Base-by-base conservation (phyloP, 2,797 vertebrate genomes). In the Oreochromis mossambicus region DNA sequence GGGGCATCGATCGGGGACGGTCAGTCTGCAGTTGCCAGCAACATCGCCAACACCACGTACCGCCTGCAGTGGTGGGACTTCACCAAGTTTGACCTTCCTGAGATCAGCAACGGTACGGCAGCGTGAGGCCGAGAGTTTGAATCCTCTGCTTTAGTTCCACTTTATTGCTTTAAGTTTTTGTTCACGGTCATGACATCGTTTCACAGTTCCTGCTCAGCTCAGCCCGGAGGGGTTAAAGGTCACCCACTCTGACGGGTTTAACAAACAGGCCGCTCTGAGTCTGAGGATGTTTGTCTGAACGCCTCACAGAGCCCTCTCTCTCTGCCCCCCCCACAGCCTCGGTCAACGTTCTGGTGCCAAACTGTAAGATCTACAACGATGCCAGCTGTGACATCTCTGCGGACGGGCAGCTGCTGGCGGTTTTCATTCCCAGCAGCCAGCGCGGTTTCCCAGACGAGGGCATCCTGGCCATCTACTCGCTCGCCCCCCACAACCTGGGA, bases 1-100 rank as follows among this genome's bases (percentile, higher is more conserved):
- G 99, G 99, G 66, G 98, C 99, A 3, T 98, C 99, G 4, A 99
- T 99, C 70, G 98, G 98, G 36, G 99, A 99, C 52, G 98, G 98
- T 21, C 99, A 99, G 95, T 99, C 99, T 50, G 99, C 98, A 0
- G 99, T 99, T 50, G 99, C 99, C 93, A 99, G 98, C 95, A 99
- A 99, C 95, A 99, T 99, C 85, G 98, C 99, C 83, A 99, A 99
- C 95, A 99, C 98, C 63, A 99, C 99, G 15, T 99, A 99, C 92
- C 96, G 98, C 3, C 97, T 99, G 84, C 99, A 99, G 95, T 99
- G 99, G 99, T 99, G 99, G 99, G 98, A 99, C 95, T 99, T 99
- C 95, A 99, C 99, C 63, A 98, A 99, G 86, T 99, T 99, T 66
- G 97, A 99, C 90, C 97, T 99, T 83, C 99, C 99, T 14, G 99